A percentile compares a stretch with the other conserved stretches of the same genome.
phyloP scores from a whole-genome alignment of 2,888 invertebrate genomes.

The Amitus sp. region DNA sequence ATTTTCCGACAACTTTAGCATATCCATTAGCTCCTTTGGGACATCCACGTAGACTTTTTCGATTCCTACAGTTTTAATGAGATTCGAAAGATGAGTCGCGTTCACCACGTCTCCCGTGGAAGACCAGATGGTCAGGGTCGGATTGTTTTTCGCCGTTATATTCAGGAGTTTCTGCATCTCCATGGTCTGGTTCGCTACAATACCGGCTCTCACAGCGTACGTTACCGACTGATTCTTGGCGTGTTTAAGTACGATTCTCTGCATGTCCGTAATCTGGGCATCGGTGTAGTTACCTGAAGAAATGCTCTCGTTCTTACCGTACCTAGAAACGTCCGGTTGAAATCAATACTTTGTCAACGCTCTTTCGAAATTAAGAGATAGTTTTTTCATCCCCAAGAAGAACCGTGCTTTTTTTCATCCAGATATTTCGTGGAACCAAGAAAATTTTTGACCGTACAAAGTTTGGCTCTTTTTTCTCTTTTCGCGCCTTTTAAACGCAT shows the following conservation, averaged over 20 bases:
- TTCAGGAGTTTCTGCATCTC: slow-evolving; percentile 72
- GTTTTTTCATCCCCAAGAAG: no score
- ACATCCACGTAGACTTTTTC: slow-evolving; percentile 82
- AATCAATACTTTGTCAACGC: no score
- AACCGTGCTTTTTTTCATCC: no score
- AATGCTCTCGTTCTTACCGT: slow-evolving; percentile 47
- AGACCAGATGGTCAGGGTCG: slow-evolving; percentile 86
- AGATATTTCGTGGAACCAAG: no score
- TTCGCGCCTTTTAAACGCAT: no score
- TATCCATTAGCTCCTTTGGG: slow-evolving; percentile 68
- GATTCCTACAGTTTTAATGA: slow-evolving; percentile 75
- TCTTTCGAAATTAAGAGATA: no score
- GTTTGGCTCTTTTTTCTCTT: no score
- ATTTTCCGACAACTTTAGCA: slow-evolving; percentile 18
- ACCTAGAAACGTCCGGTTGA: no score
- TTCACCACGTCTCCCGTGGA: slow-evolving; percentile 75
- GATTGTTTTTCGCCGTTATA: slow-evolving; percentile 66
- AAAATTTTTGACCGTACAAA: no score
- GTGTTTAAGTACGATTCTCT: slow-evolving; percentile 69
- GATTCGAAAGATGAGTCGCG: slow-evolving; percentile 71
- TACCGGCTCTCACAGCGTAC: slow-evolving; percentile 80
- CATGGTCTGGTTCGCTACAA: slow-evolving; percentile 75
- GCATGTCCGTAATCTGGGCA: slow-evolving; percentile 77
- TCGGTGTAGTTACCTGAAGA: slow-evolving; percentile 71
- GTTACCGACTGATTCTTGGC: slow-evolving; percentile 77